Evolutionary conservation across 2,888 invertebrate species (phyloP).

Genomic region (Agrochola macilenta): DNA sequence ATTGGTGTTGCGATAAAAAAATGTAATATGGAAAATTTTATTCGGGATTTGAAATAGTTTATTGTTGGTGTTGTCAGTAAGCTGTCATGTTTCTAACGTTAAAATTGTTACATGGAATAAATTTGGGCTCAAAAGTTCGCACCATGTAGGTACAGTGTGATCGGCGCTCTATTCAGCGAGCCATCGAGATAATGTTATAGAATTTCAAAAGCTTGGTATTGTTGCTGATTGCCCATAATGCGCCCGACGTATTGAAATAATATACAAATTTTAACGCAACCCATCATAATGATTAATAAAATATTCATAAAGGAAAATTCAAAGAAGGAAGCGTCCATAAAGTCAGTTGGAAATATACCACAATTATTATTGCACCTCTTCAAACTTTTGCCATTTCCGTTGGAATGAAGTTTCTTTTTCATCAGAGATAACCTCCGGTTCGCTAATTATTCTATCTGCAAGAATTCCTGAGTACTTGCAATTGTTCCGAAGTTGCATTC

Average conservation of each 20-base stretch:
- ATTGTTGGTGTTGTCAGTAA: background rate
- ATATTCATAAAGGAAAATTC: slow-evolving; percentile 24
- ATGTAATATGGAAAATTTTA: background rate
- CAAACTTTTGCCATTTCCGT: slow-evolving; percentile 58
- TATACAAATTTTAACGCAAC: background rate
- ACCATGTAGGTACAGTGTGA: too few species aligned
- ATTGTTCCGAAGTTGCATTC: slow-evolving; percentile 66
- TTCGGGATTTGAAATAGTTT: slow-evolving; percentile 14
- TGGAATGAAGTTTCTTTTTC: slow-evolving; percentile 66
- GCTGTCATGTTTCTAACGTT: slow-evolving; percentile 10
- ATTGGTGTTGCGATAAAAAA: background rate
- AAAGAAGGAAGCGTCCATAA: slow-evolving; percentile 18
- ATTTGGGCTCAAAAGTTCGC: background rate
- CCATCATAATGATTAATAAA: background rate
- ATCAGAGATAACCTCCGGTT: slow-evolving; percentile 63
- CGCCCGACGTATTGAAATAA: too few species aligned
- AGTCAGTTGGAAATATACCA: slow-evolving; percentile 55
- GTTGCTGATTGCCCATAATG: too few species aligned
- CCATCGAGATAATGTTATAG: background rate
- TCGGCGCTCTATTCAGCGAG: background rate
- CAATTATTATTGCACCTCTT: slow-evolving; percentile 60
- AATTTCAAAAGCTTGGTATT: too few species aligned
- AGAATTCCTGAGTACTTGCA: slow-evolving; percentile 62
- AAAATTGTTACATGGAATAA: background rate
- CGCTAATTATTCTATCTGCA: slow-evolving; percentile 67